Percentiles rank a stretch among this genome's conserved stretches.
phyloP scores from a whole-genome alignment of 2,888 invertebrate species.

The Anthrax anthrax region DNA sequence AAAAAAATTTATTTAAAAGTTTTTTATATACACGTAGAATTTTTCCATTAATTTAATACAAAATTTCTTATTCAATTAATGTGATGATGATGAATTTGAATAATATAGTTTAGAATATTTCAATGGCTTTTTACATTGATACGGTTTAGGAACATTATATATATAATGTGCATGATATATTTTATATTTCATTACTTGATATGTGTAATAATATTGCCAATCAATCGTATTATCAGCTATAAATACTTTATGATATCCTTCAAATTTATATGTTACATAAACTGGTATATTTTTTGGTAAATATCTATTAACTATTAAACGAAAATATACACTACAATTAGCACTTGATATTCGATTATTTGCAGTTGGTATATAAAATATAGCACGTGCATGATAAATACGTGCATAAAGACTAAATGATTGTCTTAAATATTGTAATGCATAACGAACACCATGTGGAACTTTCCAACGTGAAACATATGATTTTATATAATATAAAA shows the following conservation, averaged over 20 bases:
- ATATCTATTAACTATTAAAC: conserved; percentile 21
- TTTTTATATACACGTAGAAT: too few species aligned
- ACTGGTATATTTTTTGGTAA: conserved; percentile 4
- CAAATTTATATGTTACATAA: conserved; percentile 10
- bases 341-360: conserved; percentile 35
- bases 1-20: too few species aligned
- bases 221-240: background rate
- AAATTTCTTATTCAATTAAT: too few species aligned
- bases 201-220: too few species aligned
- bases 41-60: too few species aligned
- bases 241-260: conserved; percentile 5
- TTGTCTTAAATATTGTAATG: conserved; percentile 5
- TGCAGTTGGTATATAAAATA: conserved; percentile 33
- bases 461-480: background rate
- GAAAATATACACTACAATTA: conserved; percentile 34
- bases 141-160: too few species aligned
- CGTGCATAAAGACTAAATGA: conserved; percentile 19
- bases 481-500: background rate
- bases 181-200: too few species aligned
- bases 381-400: conserved; percentile 24
- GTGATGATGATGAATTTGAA: too few species aligned
- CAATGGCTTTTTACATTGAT: too few species aligned
- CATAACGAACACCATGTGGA: background rate
- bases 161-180: too few species aligned
- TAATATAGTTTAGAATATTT: too few species aligned